Conservation (phyloP, 1,140 invertebrate genomes). For the Aporrectodea caliginosa region DNA sequence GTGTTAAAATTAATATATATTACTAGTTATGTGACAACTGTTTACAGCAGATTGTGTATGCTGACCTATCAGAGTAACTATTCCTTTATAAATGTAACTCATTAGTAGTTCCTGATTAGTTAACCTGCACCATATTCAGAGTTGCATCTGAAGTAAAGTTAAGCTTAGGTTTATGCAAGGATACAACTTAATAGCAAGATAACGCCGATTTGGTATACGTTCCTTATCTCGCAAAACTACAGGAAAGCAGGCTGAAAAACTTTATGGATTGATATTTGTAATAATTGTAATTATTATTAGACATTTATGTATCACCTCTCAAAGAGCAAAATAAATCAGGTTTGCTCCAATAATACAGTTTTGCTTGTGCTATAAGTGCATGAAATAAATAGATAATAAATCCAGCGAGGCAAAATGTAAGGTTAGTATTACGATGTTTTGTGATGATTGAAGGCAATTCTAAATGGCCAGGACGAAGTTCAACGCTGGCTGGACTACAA, state of each 20-base stretch:
- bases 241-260: neutral
- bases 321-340: no score
- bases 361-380: neutral
- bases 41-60: no score
- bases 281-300: neutral
- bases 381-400: no score
- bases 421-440: neutral
- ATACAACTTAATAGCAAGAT: neutral
- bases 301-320: neutral
- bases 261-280: neutral
- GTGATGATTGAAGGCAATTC: neutral
- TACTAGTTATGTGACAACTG: no score
- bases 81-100: no score
- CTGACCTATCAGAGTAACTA: no score
- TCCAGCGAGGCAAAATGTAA: neutral
- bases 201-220: neutral
- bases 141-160: no score
- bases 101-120: no score
- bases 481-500: neutral
- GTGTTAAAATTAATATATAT: no score
- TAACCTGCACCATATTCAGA: no score
- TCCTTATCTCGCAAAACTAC: neutral
- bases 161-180: no score
- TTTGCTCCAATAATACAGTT: neutral
- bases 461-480: neutral